Evolutionary conservation across 2,113 vertebrate species (phyloP).

Genomic region (Malurus melanocephalus): DNA sequence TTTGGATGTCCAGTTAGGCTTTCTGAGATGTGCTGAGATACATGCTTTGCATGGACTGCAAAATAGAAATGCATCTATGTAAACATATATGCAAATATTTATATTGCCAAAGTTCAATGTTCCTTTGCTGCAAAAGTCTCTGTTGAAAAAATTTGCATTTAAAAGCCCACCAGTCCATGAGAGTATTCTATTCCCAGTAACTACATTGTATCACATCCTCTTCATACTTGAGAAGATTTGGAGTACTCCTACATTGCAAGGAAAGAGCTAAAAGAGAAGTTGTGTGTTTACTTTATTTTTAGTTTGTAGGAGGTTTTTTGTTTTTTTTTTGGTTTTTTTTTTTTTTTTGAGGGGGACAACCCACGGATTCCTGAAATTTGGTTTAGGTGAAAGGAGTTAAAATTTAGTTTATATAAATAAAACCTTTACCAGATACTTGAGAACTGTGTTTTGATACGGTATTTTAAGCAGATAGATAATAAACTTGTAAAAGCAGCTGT

Average conservation of each 20-base stretch:
- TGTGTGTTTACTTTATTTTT: not conserved
- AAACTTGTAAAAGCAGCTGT: not conserved
- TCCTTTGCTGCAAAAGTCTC: not conserved
- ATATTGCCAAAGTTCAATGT: not conserved
- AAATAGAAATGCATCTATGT: not conserved
- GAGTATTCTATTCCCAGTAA: not conserved
- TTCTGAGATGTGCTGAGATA: not conserved
- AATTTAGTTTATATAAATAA: not conserved
- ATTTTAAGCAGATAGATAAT: not conserved
- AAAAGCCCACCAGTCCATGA: not conserved
- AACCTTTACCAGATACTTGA: not conserved
- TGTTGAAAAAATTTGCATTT: not conserved
- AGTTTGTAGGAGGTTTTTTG: not conserved
- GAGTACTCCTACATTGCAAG: not conserved
- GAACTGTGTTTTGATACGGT: not conserved
- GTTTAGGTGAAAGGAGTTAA: not conserved
- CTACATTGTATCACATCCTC: not conserved
- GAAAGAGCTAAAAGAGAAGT: not conserved
- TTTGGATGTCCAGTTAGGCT: not conserved
- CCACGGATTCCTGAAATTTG: not conserved
- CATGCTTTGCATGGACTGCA: not conserved
- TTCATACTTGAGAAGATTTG: not conserved
- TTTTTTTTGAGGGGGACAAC: not conserved
- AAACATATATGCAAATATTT: not conserved
- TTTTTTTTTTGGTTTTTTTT: not conserved